phyloP scores from a whole-genome alignment of 1,140 invertebrate species.

The Platyura marginata region DNA sequence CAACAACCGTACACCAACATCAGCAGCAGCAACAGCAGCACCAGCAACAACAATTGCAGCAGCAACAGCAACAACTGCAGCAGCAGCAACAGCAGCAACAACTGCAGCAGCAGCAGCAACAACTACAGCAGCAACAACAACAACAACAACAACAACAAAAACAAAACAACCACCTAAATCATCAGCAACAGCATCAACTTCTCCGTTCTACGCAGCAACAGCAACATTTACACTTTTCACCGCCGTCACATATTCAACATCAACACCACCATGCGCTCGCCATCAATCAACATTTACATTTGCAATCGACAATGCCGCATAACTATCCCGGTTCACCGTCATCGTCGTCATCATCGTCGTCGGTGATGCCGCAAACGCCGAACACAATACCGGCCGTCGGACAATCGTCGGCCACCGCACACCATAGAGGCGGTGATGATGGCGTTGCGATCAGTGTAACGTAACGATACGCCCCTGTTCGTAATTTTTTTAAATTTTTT shows the following conservation, averaged over 20 bases:
- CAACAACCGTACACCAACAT: not conserved
- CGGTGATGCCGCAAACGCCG: not conserved
- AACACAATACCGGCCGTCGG: constrained; percentile 6
- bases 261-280: not conserved
- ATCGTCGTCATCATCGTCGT: not conserved
- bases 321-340: not conserved
- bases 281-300: not conserved
- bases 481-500: too few relatives aligned
- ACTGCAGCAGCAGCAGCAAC: not conserved
- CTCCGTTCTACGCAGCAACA: too few relatives aligned
- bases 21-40: constrained; percentile 1
- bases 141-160: not conserved
- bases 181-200: too few relatives aligned
- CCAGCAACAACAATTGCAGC: constrained; percentile 7
- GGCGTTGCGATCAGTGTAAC: constrained; percentile 20
- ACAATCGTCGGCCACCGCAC: constrained; percentile 6
- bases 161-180: constrained; percentile 5
- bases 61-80: too few relatives aligned
- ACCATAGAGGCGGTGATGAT: constrained; percentile 9
- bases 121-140: not conserved
- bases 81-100: too few relatives aligned
- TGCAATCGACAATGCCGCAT: not conserved
- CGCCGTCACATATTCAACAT: not conserved
- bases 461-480: constrained; percentile 9
- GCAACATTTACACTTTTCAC: constrained; percentile 4